Evolutionary conservation across 2,888 invertebrate genomes (phyloP).

Genomic region (Tortrix viridana): DNA sequence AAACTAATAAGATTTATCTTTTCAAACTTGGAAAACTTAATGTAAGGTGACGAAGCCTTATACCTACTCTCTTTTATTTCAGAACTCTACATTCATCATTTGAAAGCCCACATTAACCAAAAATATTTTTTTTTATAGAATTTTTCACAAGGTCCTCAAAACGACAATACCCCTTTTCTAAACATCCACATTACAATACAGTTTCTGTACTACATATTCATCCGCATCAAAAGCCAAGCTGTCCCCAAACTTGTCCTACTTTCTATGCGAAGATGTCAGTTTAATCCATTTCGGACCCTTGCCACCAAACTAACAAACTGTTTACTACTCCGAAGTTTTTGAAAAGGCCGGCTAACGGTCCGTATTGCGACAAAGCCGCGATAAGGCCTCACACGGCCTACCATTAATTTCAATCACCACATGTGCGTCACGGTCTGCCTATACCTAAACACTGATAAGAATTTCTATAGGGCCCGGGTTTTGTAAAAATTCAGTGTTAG

Average conservation of each 20-base stretch:
- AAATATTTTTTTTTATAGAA: not conserved
- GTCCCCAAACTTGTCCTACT: slow-evolving; percentile 32
- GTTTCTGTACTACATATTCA: slow-evolving; percentile 24
- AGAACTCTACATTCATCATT: too few species aligned
- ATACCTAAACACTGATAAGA: slow-evolving; percentile 61
- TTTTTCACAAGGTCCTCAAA: not conserved
- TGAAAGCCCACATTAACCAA: too few species aligned
- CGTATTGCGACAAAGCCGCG: slow-evolving; percentile 63
- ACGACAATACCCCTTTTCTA: not conserved
- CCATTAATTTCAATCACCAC: slow-evolving; percentile 78
- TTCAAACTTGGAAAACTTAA: too few species aligned
- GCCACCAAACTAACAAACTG: slow-evolving; percentile 44
- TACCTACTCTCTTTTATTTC: too few species aligned
- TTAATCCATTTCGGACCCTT: slow-evolving; percentile 38
- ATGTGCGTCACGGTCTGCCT: slow-evolving; percentile 55
- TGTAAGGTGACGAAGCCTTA: too few species aligned
- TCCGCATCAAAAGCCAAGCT: slow-evolving; percentile 24
- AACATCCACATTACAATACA: slow-evolving; percentile 9
- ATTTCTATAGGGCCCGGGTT: slow-evolving; percentile 61
- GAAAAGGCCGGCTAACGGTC: slow-evolving; percentile 50
- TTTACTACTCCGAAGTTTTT: slow-evolving; percentile 50
- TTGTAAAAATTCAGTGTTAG: slow-evolving; percentile 43
- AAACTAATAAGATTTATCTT: too few species aligned
- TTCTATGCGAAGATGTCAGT: slow-evolving; percentile 35
- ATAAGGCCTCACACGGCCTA: slow-evolving; percentile 61